Conservation (phyloP, 2,113 vertebrate species). For the Ictidomys tridecemlineatus region DNA sequence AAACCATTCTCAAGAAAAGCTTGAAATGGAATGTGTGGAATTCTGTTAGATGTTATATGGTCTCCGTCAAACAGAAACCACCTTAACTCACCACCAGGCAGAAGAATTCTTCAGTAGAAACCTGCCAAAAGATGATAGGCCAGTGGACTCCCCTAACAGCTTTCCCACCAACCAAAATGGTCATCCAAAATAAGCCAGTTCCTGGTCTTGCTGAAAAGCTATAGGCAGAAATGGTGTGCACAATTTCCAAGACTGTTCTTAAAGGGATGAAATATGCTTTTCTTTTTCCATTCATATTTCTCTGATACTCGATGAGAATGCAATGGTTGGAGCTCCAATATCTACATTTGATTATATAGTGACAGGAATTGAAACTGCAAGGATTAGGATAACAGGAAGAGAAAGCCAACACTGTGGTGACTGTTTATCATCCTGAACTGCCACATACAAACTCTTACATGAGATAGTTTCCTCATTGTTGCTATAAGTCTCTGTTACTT, state of each 20-base stretch:
- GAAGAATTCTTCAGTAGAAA: neutral
- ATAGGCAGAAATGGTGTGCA: neutral
- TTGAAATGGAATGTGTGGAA: neutral
- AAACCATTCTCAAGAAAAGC: conserved; percentile 24
- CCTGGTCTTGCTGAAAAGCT: neutral
- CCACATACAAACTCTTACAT: neutral
- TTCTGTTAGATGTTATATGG: neutral
- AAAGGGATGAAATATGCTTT: neutral
- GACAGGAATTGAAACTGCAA: neutral
- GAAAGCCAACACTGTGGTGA: neutral
- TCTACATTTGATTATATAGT: neutral
- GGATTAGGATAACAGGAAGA: neutral
- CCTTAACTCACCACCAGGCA: neutral
- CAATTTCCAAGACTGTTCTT: neutral
- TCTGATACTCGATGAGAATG: neutral
- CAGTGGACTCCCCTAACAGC: neutral
- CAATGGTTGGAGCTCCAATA: neutral
- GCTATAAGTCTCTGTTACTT: neutral
- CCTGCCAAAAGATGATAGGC: neutral
- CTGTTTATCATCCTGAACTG: neutral
- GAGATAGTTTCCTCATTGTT: neutral
- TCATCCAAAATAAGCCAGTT: neutral
- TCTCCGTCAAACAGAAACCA: conserved; percentile 38
- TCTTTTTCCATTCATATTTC: neutral
- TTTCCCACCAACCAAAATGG: conserved; percentile 2